Evolutionary conservation across 2,888 invertebrate genomes (phyloP), one percentile per base, ranked within the genome.

Genomic region (Polymixis lichenea): DNA sequence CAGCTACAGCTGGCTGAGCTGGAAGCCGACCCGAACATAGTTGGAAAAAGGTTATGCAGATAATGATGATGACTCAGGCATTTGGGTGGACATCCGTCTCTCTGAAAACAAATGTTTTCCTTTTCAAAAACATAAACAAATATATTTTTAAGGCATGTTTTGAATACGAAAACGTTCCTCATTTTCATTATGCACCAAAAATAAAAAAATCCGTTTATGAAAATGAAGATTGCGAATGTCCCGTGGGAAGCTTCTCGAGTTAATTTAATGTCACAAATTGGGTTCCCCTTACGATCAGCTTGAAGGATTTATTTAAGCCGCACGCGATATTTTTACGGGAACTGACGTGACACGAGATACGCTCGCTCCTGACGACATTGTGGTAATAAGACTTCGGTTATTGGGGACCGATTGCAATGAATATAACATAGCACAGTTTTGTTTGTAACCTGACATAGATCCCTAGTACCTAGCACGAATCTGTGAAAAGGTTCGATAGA

Each of bases 191-290:
- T 72, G 75, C 38, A 80, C 78, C 80, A 80, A 84, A 87, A 87
- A 87, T 82, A 81, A 82, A 77, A 32, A 80, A 86, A 86, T 70
- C 64, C 73, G 62, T 75, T 88, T 86, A 88, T 89, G 87, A 89
- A 89, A 89, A 89, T 89, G 89, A 87, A 87, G 80, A 86, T 83
- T 78, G 79, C 83, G 65, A 70, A 77, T 78, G 82, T 85, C 89
- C 87, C 87, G 76, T 74, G 83, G 84, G 86, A 78, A 84, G 70
- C 55, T 77, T 77, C 81, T 78, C 82, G 70, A 78, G 81, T 86
- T 88, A 89, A 89, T 88, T 88, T 89, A 87, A 89, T 89, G 90
- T 89, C 88, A 81, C 90, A 89, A 89, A 89, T 89, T 89, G 90
- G 89, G 85, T 85, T 87, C 90, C 88, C 86, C 86, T 89, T 89